phyloP scores from a whole-genome alignment of 2,113 vertebrate species.

The Tamias sibiricus region DNA sequence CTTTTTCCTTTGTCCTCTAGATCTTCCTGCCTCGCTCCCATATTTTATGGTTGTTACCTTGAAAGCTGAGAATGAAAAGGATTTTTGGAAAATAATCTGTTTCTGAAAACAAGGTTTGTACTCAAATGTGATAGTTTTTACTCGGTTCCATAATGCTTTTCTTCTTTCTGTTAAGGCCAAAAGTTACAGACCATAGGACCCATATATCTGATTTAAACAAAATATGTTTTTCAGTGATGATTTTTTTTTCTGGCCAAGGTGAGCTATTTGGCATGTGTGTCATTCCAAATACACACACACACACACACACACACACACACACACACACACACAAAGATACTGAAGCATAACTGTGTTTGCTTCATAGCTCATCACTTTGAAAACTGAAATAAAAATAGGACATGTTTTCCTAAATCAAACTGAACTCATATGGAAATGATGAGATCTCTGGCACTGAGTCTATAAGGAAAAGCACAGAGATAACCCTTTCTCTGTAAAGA shows the following conservation, averaged over 20 bases:
- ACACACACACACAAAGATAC: neutral
- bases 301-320: neutral
- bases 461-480: neutral
- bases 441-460: neutral
- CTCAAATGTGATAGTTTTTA: neutral
- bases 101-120: slow-evolving; percentile 48
- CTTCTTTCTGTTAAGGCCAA: slow-evolving; percentile 49
- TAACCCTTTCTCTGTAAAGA: slow-evolving; percentile 8
- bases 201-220: slow-evolving; percentile 30
- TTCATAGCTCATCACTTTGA: slow-evolving; percentile 45
- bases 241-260: slow-evolving; percentile 26
- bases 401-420: slow-evolving; percentile 25
- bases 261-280: neutral
- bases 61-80: slow-evolving; percentile 25
- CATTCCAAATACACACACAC: neutral
- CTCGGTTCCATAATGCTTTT: slow-evolving; percentile 36
- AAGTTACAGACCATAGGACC: neutral
- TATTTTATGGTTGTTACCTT: neutral
- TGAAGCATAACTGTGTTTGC: slow-evolving; percentile 7
- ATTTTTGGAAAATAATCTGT: slow-evolving; percentile 32
- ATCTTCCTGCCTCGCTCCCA: neutral
- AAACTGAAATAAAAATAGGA: slow-evolving; percentile 43
- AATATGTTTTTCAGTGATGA: slow-evolving; percentile 9
- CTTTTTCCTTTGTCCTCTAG: slow-evolving; percentile 13
- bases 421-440: neutral